Evolutionary conservation across 1,140 invertebrate species (phyloP), one percentile per base, ranked within the genome.

Genomic region (Centruroides sculpturatus): DNA sequence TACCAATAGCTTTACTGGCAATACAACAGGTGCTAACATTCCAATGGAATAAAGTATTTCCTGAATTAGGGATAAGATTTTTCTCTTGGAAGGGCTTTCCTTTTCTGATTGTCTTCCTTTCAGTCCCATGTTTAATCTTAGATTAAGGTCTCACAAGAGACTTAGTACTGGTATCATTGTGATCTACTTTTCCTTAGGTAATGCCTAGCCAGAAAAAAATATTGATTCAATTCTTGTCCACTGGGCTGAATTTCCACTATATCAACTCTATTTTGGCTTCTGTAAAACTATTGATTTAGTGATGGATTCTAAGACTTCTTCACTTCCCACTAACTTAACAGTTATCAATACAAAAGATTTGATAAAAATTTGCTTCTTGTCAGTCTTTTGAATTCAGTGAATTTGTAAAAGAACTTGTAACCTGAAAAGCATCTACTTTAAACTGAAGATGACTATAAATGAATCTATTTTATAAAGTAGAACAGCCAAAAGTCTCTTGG

Each of bases 311-410:
- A 62, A n/a, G 8, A 55, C 51, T 34, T 61, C 9, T 7, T 9
- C 23, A 53, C 47, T 4, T 2, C 4, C 47, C 41, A 62, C 50
- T 13, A 23, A 13, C 2, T 41, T 62, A 13, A 57, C 51, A 58
- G n/a, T 58, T 58, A 23, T 58, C 60, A 3, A 62, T 50, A 46
- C 57, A 62, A 23, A 62, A 62, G 1, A 52, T 23, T 23, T 23
- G 23, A 23, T 23, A 23, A 23, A 23, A 23, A 23, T 23, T 23
- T 23, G 23, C 23, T 23, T 23, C 23, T 23, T 2, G 2, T 23
- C 23, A 23, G 23, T 23, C 23, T 23, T 23, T 23, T 23, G 23
- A 23, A 23, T 23, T 23, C 23, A 23, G 23, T 23, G 23, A 23
- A 23, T 23, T n/a, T 23, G 23, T 23, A 23, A 23, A 23, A 23